Conservation (phyloP, 2,797 vertebrate genomes). For the Sebastes hubbsi region DNA sequence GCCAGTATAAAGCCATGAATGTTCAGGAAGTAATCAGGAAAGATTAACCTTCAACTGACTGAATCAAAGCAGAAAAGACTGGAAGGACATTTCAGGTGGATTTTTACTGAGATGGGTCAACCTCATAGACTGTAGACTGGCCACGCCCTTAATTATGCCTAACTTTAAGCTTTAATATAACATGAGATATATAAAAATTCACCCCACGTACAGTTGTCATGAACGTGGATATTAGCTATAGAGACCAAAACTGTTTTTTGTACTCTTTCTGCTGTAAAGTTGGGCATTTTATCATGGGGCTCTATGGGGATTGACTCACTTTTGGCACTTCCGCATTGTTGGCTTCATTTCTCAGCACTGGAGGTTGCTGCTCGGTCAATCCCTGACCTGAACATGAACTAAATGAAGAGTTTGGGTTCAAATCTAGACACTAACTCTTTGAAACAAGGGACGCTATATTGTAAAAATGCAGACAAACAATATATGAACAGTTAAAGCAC, state of each 20-base stretch:
- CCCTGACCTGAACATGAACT: not conserved
- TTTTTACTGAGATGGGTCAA: not conserved
- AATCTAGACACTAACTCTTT: not conserved
- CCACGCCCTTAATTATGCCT: too few species aligned
- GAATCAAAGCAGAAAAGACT: not conserved
- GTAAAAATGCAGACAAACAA: not conserved
- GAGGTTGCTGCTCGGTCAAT: not conserved
- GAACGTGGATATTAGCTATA: fast-evolving
- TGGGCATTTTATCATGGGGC: too few species aligned
- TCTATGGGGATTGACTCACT: too few species aligned
- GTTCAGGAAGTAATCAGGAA: slow-evolving; percentile 25
- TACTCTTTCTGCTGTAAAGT: too few species aligned
- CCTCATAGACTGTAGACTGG: too few species aligned
- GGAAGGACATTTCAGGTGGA: not conserved
- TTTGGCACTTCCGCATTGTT: too few species aligned
- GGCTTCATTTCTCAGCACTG: too few species aligned
- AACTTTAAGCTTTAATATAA: too few species aligned
- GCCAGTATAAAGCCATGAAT: slow-evolving; percentile 36
- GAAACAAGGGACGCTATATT: not conserved
- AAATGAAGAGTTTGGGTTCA: not conserved
- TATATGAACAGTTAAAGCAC: too few species aligned
- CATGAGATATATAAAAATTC: too few species aligned
- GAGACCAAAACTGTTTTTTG: too few species aligned
- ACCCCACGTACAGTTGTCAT: too few species aligned
- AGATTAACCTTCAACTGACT: slow-evolving; percentile 45